Evolutionary conservation across 2,888 invertebrate genomes (phyloP), one percentile per base, ranked within the genome.

Genomic region (Rugalucina vietnamica): DNA sequence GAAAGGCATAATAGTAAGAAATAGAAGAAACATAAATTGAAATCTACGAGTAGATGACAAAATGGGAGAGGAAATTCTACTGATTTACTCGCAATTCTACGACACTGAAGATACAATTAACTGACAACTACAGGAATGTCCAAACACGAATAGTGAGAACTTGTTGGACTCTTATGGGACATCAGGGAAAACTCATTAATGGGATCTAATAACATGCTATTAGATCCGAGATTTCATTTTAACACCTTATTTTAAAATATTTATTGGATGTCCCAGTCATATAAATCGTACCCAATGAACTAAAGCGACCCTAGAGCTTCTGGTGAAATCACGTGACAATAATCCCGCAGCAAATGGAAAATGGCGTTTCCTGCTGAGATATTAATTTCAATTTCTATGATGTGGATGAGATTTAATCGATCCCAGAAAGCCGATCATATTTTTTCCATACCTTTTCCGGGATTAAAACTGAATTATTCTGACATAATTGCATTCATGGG

Each of bases 361-460:
- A 78, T 71, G 71, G 72, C 71, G 78, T 50, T 50, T 54, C 78
- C 71, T 78, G 78, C 39, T 72, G 78, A n/a, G 78, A 78, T 34
- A 57, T 50, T 36, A 71, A 54, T 78, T 78, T 71, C 72, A 72
- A 50, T 54, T 77, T 78, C 78, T 71, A 29, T 78, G 50, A 71
- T 78, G 57, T 57, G 71, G 50, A 71, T 71, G 18, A 43, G 49
- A 36, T 29, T 54, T 21, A 71, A 78, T 72, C 71, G 78, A 78
- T 71, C 34, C 27, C 29, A 70, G 50, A 50, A 77, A 77, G 70
- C 77, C 71, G 77, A 70, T 70, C 70, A 77, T 70, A 77, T 37
- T 77, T 69, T 54, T 70, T 70, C 43, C 71, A 72, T 37, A 21
- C 65, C 65, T 69, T 39, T 32, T 76, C 39, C 69, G 34, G 37